Evolutionary conservation across 2,113 vertebrate genomes (phyloP).

Genomic region (Hemibagrus wyckioides): DNA sequence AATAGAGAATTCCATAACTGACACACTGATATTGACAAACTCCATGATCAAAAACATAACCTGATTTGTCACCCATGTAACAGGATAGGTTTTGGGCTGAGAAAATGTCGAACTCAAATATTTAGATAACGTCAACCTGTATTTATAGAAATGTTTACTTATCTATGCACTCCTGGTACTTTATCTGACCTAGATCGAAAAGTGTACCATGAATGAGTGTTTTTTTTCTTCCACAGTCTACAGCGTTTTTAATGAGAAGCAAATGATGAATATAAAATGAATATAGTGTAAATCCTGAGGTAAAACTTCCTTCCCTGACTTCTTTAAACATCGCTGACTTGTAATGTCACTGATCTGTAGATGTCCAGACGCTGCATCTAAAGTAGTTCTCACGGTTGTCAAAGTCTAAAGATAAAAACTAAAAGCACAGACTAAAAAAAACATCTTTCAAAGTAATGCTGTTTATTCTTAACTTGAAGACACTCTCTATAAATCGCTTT

Average conservation of each 20-base stretch:
- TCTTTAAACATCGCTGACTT: not conserved
- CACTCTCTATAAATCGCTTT: not conserved
- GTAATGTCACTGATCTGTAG: not conserved
- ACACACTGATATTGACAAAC: slow-evolving; percentile 21
- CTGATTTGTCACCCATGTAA: not conserved
- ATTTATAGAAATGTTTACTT: not conserved
- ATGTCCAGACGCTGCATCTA: not conserved
- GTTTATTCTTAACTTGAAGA: not conserved
- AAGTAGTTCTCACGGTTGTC: not conserved
- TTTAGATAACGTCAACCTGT: not conserved
- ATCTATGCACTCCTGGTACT: not conserved
- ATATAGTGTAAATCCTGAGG: not conserved
- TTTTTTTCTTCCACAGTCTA: not conserved
- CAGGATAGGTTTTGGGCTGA: not conserved
- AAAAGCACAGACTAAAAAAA: not conserved
- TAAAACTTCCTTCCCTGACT: not conserved
- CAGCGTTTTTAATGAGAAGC: not conserved
- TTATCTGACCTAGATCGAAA: not conserved
- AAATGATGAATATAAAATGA: too few relatives aligned
- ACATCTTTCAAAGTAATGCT: not conserved
- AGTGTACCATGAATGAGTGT: not conserved
- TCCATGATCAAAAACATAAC: not conserved
- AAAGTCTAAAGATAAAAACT: not conserved
- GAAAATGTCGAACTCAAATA: not conserved
- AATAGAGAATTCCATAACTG: slow-evolving; percentile 30